Base-by-base conservation (phyloP, 2,113 vertebrate genomes). In the Zosterops lateralis region DNA sequence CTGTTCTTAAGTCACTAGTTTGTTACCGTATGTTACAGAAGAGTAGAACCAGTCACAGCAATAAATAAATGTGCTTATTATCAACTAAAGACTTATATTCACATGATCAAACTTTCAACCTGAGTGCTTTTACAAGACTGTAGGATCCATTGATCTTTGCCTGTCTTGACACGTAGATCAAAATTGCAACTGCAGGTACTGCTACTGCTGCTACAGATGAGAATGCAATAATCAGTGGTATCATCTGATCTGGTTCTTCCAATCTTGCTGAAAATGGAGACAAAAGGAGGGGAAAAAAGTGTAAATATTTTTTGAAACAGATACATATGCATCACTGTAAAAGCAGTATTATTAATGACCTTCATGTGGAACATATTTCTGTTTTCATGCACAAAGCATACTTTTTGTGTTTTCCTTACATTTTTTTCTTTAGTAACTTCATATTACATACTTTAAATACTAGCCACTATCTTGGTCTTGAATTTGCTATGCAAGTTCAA, bases 111-210 rank as follows among this genome's bases (percentile, higher is more conserved):
- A 98, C 97, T 96, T 97, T 97, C 48, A 96, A 93, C 76, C 97
- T 96, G 58, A 97, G 84, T 53, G 97, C 97, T 70, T 97, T 96
- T 32, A 98, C 97, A 13, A 98, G 97, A 70, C 97, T 98, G 90
- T 98, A 98, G 15, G 98, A 98, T 29, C 98, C 98, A 90, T 97
- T 98, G 92, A 98, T 91, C 74, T 97, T 98, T 70, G 97, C 95
- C 93, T 95, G 97, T 84, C 98, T 97, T 62, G 97, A 97, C 68
- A 97, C 79, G 53, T 98, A 98, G 78, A 98, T 68, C 68, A 97
- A 92, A 92, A 97, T 47, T 38, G 97, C 97, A 45, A 79, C 88
- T 60, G 87, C 75, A 18, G 98, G 97, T 53, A 98, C 93, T 2
- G 91, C 93, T 53, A 97, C 56, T 51, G 95, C 96, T 72, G 96